A percentile compares a stretch with the other conserved stretches of the same genome.
Evolutionary conservation across 2,888 invertebrate genomes (phyloP).

Genomic region (Pseudolycoriella hygida): DNA sequence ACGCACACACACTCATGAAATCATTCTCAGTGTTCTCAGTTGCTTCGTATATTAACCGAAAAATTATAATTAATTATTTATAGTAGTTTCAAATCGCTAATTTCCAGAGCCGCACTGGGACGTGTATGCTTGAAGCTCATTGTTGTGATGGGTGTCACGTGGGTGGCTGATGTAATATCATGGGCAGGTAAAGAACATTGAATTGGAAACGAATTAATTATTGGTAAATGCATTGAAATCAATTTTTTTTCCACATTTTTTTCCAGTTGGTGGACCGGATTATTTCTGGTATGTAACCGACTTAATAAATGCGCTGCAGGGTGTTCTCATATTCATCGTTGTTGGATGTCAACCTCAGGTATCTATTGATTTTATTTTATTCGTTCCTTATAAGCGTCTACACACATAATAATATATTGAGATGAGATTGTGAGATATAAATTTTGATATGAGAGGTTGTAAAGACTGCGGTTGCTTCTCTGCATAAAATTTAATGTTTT

Average conservation of each 20-base stretch:
- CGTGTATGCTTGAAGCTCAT: conserved; percentile 75
- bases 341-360: conserved; percentile 80
- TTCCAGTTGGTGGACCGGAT: conserved; percentile 50
- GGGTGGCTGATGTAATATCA: conserved; percentile 68
- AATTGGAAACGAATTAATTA: no score
- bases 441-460: no score
- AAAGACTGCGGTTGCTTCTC: no score
- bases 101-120: conserved; percentile 56
- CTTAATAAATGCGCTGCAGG: conserved; percentile 70
- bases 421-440: neutral
- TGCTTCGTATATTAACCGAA: no score
- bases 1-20: no score
- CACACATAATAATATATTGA: neutral
- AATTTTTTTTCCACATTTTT: no score
- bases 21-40: no score
- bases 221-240: no score
- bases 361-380: conserved; percentile 14
- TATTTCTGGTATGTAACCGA: conserved; percentile 73
- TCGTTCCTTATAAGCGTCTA: neutral
- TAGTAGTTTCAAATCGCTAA: conserved; percentile 12
- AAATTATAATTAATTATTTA: no score
- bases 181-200: conserved; percentile 38
- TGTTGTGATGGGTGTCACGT: conserved; percentile 61
- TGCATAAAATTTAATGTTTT: no score
- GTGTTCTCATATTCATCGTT: conserved; percentile 75